A percentile compares a stretch with the other conserved stretches of the same genome.
phyloP scores from a whole-genome alignment of 2,888 invertebrate genomes.

The Cremastobaeus sp. region DNA sequence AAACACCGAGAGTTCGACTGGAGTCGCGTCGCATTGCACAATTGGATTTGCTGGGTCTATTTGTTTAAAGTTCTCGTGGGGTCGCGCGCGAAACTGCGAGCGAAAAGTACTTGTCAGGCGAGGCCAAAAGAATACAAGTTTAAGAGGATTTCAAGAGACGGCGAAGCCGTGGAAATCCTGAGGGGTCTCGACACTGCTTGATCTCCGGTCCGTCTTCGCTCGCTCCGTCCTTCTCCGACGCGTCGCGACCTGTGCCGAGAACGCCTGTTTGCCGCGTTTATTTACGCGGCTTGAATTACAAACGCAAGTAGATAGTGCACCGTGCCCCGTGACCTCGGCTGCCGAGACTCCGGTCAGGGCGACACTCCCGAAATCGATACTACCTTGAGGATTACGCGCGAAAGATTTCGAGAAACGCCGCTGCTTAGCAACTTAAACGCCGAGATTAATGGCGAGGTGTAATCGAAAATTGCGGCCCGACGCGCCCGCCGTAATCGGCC shows the following conservation, averaged over 20 bases:
- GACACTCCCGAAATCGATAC: conserved; percentile 15
- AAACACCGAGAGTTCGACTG: conserved; percentile 27
- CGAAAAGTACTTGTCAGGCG: conserved; percentile 65
- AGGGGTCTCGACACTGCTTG: conserved; percentile 77
- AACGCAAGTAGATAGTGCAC: conserved; percentile 31
- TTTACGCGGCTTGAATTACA: conserved; percentile 71
- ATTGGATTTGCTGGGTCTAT: conserved; percentile 76
- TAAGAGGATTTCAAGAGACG: conserved; percentile 78
- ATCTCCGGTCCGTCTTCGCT: conserved; percentile 68
- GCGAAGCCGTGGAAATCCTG: conserved; percentile 78
- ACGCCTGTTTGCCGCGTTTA: conserved; percentile 61
- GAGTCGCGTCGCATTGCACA: conserved; percentile 58
- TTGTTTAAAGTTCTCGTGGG: conserved; percentile 68
- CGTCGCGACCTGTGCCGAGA: conserved; percentile 42
- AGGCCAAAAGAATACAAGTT: conserved; percentile 79
- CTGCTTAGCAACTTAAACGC: conserved; percentile 3
- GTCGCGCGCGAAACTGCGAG: conserved; percentile 46
- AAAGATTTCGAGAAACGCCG: conserved; percentile 14
- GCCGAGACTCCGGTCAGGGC: conserved; percentile 3
- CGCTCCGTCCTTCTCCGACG: conserved; percentile 26
- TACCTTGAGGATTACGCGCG: not conserved
- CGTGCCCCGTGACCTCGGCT: conserved; percentile 41
- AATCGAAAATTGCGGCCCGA: conserved; percentile 37
- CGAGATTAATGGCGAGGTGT: conserved; percentile 35
- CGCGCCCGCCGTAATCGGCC: conserved; percentile 30